phyloP scores from a whole-genome alignment of 2,888 invertebrate species.

The Cantharis lateralis region DNA sequence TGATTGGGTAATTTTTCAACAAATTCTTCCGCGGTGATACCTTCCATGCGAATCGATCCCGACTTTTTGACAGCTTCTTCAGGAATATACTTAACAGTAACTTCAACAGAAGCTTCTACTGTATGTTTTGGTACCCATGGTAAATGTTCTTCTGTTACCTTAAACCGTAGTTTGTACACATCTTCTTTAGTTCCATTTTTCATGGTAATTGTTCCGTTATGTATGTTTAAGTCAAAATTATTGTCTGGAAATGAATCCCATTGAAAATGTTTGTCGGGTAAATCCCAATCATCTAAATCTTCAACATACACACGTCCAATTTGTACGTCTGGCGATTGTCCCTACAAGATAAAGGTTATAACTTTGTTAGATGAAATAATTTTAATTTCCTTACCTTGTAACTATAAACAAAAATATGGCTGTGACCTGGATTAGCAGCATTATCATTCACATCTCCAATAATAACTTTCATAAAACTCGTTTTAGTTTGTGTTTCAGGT shows the following conservation, averaged over 20 bases:
- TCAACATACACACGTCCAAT: constrained; percentile 93
- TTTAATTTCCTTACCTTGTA: constrained; percentile 69
- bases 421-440: constrained; percentile 83
- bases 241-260: constrained; percentile 64
- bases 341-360: constrained; percentile 55
- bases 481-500: constrained; percentile 69
- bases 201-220: constrained; percentile 89
- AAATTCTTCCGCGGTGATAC: constrained; percentile 85
- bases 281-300: constrained; percentile 97
- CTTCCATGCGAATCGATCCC: constrained; percentile 85
- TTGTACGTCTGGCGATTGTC: constrained; percentile 76
- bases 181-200: constrained; percentile 74
- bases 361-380: background rate
- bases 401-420: constrained; percentile 92
- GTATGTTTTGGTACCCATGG: constrained; percentile 65
- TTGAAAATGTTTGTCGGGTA: constrained; percentile 85
- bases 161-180: constrained; percentile 74
- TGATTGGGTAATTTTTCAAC: constrained; percentile 63
- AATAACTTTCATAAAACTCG: constrained; percentile 83
- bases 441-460: constrained; percentile 97
- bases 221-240: constrained; percentile 73
- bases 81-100: constrained; percentile 84
- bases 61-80: constrained; percentile 92
- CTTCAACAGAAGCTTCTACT: constrained; percentile 84
- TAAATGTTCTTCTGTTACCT: constrained; percentile 71